A percentile compares a stretch with the other conserved stretches of the same genome.
Evolutionary conservation across 2,888 invertebrate species (phyloP).

Genomic region (Ichneumon xanthorius): DNA sequence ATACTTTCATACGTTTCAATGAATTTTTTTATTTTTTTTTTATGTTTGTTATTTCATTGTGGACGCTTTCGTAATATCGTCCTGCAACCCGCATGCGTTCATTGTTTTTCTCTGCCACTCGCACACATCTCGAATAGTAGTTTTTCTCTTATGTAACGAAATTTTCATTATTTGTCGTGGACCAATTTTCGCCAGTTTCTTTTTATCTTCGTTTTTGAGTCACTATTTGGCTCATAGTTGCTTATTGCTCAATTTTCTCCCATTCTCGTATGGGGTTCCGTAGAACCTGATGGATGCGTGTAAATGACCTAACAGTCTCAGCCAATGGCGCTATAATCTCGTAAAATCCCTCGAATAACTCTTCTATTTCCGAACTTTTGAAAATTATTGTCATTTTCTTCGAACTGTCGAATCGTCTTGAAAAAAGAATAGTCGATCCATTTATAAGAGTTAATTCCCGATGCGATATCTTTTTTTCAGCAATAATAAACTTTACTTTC

Average conservation of each 20-base stretch:
- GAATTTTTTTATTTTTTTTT: conserved; percentile 27
- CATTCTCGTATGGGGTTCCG: conserved; percentile 38
- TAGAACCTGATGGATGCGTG: conserved; percentile 40
- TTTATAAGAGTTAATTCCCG: conserved; percentile 11
- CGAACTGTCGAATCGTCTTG: conserved; percentile 6
- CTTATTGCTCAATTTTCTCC: conserved; percentile 67
- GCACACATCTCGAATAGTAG: background rate
- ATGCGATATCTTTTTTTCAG: background rate
- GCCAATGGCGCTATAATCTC: conserved; percentile 75
- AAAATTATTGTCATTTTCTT: conserved; percentile 59
- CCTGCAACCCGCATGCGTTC: conserved; percentile 56
- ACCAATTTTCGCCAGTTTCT: conserved; percentile 8
- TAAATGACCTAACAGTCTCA: conserved; percentile 79
- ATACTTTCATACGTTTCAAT: conserved; percentile 80
- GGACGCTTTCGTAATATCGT: conserved; percentile 37
- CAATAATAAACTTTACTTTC: conserved; percentile 14
- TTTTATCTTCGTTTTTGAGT: background rate
- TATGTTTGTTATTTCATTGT: conserved; percentile 22
- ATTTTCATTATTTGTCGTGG: background rate
- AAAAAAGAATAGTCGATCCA: no score
- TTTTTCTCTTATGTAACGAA: conserved; percentile 7
- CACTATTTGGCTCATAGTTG: conserved; percentile 32
- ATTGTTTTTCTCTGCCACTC: background rate
- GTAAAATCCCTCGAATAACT: background rate
- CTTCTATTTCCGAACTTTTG: conserved; percentile 29